Conservation (phyloP, 2,113 vertebrate species). For the Sardina pilchardus region DNA sequence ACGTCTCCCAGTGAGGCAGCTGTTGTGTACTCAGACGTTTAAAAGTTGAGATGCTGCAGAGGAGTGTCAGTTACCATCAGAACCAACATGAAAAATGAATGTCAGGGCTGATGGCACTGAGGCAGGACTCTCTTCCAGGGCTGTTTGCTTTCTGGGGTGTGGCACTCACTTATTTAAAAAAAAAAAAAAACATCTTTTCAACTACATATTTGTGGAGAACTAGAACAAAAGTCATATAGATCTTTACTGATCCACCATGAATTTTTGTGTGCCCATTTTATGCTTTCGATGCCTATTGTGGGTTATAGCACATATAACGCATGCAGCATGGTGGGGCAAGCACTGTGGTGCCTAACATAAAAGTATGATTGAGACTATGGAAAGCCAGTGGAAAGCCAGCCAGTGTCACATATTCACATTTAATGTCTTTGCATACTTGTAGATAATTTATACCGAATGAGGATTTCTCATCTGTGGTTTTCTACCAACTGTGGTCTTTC, state of each 20-base stretch:
- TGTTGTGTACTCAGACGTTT: constrained; percentile 61
- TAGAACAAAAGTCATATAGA: not conserved
- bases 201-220: not conserved
- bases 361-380: no score
- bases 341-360: no score
- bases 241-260: not conserved
- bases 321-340: not conserved
- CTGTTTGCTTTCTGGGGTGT: not conserved
- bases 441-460: not conserved
- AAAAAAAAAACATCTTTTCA: not conserved
- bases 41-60: not conserved
- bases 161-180: not conserved
- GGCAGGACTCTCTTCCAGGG: not conserved
- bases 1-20: constrained; percentile 62
- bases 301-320: not conserved
- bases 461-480: not conserved
- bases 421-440: not conserved
- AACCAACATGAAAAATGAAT: constrained; percentile 6
- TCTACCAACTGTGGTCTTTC: not conserved
- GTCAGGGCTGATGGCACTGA: not conserved
- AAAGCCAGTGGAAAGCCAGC: no score
- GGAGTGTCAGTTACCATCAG: not conserved
- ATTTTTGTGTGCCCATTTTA: not conserved
- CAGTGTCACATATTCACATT: not conserved
- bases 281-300: not conserved